Evolutionary conservation across 2,113 vertebrate genomes (phyloP), one percentile per base, ranked within the genome.

Genomic region (Thryonomys swinderianus): DNA sequence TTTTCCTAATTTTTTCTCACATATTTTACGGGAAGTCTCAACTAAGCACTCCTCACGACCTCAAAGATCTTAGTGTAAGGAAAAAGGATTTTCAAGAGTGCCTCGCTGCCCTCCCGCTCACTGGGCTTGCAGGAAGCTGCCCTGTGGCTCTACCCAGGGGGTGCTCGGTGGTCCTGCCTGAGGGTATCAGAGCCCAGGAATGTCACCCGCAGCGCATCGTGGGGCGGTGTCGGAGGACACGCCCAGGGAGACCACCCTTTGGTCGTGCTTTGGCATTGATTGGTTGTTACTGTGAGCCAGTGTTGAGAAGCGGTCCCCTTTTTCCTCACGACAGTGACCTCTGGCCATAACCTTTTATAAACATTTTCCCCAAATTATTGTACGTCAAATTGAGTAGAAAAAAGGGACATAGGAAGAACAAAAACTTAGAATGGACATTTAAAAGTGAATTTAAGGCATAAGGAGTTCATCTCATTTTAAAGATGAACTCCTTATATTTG

Each of bases 381-480:
- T 40, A 92, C 51, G 67, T 95, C 61, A 85, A 81, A 78, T n/a
- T 51, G 48, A 85, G 37, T 30, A 42, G 21, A 40, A 57, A 66
- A 45, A 90, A 48, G 45, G 25, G n/a, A 12, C 48, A 53, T n/a
- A 93, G 74, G 78, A 69, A 87, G 51, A 93, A 64, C 25, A 64
- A 92, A 91, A 78, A 81, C 17, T 59, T 91, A 73, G 64, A 86
- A 95, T 84, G 80, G 57, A 61, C 21, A 81, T 88, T 85, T 69
- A 7, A 93, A 96, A 84, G 48, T 83, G 2, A 85, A 80, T 86
- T 80, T 55, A 87, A 95, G 87, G 53, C 88, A 91, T 88, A 88
- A 95, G 94, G 95, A 84, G 51, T 85, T 95, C 83, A 67, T 85
- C 83, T 97, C 89, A 88, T 95, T 95, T 86, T 25, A 74, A 95